Base-by-base conservation (phyloP, 2,888 invertebrate species). In the Oscheius sp. region DNA sequence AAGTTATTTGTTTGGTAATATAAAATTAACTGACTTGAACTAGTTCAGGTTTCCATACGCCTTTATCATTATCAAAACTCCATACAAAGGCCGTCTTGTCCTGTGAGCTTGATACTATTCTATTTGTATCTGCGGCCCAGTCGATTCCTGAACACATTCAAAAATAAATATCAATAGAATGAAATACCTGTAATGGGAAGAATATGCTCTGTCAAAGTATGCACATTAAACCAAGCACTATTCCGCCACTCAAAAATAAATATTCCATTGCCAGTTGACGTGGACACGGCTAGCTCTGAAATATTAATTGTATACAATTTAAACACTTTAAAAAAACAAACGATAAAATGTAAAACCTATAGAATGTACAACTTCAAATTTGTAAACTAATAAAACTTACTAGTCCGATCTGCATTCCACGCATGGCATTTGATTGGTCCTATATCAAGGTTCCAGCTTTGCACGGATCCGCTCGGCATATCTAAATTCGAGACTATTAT, bases 1-100 rank as follows among this genome's bases (percentile, higher is more conserved):
- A n/a, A 12, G 35, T 35, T 58, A 13, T 21, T n/a, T 46, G 21
- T 7, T 7, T 5, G 13, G 5, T 7, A 49, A 49, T 18, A 49
- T 7, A 21, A 49, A 49, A 13, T 16, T 35, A n/a, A 74, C 71
- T 13, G 29, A 99, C 91, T 35, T 96, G 90, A 2, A 99, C 99
- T 84, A 98, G 91, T 9, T 96, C 95, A 0, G 97, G 97, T 84
- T 94, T 95, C 98, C 98, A 99, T 88, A 94, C 95, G 27, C 93
- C 93, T 86, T 95, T 94, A 0, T n/a, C n/a, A n/a, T n/a, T n/a
- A n/a, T 93, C 92, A 85, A 93, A 93, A 1, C 94, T 94, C 99
- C 99, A 99, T 0, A 99, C 99, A 87, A 98, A 99, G 0, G 99
- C 98, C 90, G 98, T 98, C 66, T 98, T 93, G 89, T 99, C 98